phyloP scores from a whole-genome alignment of 2,888 invertebrate genomes.

The Thera obeliscata region DNA sequence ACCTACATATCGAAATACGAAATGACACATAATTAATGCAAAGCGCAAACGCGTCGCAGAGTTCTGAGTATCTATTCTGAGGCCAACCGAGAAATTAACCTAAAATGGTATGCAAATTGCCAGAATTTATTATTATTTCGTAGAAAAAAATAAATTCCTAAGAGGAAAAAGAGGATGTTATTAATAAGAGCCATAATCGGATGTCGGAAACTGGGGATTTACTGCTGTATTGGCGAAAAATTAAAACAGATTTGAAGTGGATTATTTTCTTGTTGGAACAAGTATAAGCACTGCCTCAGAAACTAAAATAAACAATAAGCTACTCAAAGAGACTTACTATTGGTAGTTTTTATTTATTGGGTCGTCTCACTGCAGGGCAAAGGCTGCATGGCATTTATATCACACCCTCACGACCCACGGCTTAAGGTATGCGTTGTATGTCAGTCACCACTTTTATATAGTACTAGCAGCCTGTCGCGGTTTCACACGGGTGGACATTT shows the following conservation, averaged over 20 bases:
- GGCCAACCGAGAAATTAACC: constrained; percentile 65
- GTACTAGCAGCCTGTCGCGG: too few species aligned
- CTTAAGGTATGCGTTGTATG: too few species aligned
- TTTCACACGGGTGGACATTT: too few species aligned
- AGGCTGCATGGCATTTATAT: too few species aligned
- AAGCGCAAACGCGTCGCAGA: constrained; percentile 48
- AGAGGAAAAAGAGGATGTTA: constrained; percentile 64
- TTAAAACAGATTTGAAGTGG: constrained; percentile 7
- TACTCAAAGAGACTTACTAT: too few species aligned
- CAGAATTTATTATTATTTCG: constrained; percentile 77
- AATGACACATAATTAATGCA: constrained; percentile 24
- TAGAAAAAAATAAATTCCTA: constrained; percentile 61
- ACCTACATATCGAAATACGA: neutral
- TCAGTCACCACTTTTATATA: too few species aligned
- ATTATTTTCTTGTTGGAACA: neutral
- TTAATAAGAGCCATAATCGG: constrained; percentile 60
- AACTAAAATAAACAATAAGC: too few species aligned
- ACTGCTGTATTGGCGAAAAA: constrained; percentile 26
- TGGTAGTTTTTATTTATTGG: too few species aligned
- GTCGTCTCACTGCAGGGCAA: too few species aligned
- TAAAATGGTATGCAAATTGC: constrained; percentile 79
- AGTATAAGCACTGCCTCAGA: neutral
- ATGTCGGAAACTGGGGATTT: constrained; percentile 36
- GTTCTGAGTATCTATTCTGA: constrained; percentile 51
- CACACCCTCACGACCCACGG: too few species aligned